Base-by-base conservation (phyloP, 2,888 invertebrate genomes). In the Petrophora chlorosata region DNA sequence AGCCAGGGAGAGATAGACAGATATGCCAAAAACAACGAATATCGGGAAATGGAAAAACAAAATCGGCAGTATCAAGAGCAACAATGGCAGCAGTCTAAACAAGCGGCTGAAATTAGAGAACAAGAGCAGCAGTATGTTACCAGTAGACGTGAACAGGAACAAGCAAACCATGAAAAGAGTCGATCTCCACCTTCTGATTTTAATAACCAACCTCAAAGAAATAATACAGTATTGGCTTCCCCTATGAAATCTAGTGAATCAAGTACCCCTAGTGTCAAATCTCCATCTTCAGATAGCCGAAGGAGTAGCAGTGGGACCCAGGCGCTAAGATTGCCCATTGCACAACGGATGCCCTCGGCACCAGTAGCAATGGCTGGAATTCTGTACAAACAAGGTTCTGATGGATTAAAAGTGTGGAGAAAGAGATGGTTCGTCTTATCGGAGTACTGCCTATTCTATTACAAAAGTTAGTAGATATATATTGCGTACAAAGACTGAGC, bases 391-490 rank as follows among this genome's bases (percentile, higher is more conserved):
- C 97, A 98, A 88, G 98, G 98, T 40, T 97, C 97, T 22, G 97
- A 97, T 72, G 97, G 97, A 4, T 90, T 98, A 2, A 98, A 97
- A 92, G 93, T 97, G 28, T 98, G 98, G 98, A 95, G 97, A 76
- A 97, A 96, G 76, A 92, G 98, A 51, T 98, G 98, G 98, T 98
- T 97, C 87, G 98, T 98, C 26, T 91, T 98, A 44, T 96, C 97
- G 17, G 97, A 98, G 79, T 98, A 96, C 82, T 97, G 97, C 75
- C 92, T 98, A 53, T 98, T 97, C 87, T 97, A 98, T 76, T 98
- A 98, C 82, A 98, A 98, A 92, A 95, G 96, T 96, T 79, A 89
- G 91, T 83, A 46, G 42, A 19, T 22, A 13, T 14, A 29, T 1
- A 35, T 14, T 10, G 19, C n/a, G 12, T 19, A 25, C 25, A n/a